Percentiles rank a stretch among this genome's conserved stretches.
Conservation (phyloP, 2,113 vertebrate genomes). For the Peromyscus maniculatus region DNA sequence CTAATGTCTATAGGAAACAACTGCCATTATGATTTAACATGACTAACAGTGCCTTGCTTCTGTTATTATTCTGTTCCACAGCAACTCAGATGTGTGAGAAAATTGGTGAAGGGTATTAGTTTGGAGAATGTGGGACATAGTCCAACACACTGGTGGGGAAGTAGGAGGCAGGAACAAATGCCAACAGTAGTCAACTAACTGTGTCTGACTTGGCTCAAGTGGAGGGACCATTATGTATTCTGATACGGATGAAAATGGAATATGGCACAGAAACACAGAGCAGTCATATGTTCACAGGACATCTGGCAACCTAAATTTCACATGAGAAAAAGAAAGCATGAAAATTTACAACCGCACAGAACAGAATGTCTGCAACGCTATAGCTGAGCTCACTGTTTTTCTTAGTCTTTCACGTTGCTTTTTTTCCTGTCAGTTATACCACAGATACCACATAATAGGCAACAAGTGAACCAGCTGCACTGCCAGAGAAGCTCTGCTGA, state of each 20-base stretch:
- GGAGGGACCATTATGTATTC: conserved; percentile 37
- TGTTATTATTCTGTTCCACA: conserved; percentile 29
- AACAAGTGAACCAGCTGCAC: conserved; percentile 62
- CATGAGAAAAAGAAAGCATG: conserved; percentile 74
- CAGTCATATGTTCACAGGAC: conserved; percentile 31
- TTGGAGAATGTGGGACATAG: conserved; percentile 38
- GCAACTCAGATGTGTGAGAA: conserved; percentile 63
- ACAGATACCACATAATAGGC: conserved; percentile 75
- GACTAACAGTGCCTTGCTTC: conserved; percentile 42
- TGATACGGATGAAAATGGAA: conserved; percentile 62
- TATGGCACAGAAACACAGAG: conserved; percentile 60
- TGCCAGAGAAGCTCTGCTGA: conserved; percentile 49
- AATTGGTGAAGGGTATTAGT: conserved; percentile 60
- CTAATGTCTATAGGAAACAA: conserved; percentile 39
- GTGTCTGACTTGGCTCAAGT: conserved; percentile 55
- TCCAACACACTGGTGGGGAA: conserved; percentile 1
- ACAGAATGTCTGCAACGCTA: conserved; percentile 69
- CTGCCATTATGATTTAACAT: conserved; percentile 23
- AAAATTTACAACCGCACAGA: conserved; percentile 73
- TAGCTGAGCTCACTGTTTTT: conserved; percentile 73
- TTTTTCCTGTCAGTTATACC: conserved; percentile 76
- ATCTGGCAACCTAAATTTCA: conserved; percentile 69
- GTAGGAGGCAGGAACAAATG: neutral
- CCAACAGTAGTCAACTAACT: conserved; percentile 53
- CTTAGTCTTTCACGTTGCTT: conserved; percentile 67